Evolutionary conservation across 2,113 vertebrate genomes (phyloP).

Genomic region (Synchiropus splendidus): DNA sequence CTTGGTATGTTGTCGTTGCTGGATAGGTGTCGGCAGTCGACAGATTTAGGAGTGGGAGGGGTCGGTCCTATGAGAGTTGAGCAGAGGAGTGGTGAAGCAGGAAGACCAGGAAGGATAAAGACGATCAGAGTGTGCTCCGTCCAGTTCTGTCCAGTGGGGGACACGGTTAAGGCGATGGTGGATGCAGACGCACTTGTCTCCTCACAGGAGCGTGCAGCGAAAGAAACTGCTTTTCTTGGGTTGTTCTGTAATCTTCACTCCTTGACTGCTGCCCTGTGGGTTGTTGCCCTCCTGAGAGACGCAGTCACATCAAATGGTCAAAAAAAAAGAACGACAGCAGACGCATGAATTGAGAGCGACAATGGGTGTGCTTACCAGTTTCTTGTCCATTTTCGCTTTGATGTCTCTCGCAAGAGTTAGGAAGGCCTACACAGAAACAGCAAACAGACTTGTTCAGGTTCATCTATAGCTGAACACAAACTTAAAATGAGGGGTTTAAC

Average conservation of each 20-base stretch:
- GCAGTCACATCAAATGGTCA: neutral
- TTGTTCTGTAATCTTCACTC: constrained; percentile 86
- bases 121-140: constrained; percentile 69
- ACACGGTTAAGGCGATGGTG: constrained; percentile 69
- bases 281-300: constrained; percentile 83
- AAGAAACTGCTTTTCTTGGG: constrained; percentile 95
- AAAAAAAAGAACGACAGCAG: neutral
- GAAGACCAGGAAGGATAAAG: constrained; percentile 19
- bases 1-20: too few relatives aligned
- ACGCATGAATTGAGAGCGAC: neutral
- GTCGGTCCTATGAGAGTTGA: constrained; percentile 11
- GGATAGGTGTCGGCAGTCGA: too few relatives aligned
- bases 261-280: constrained; percentile 86
- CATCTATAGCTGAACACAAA: too few relatives aligned
- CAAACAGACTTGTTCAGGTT: neutral
- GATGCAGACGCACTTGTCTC: constrained; percentile 16
- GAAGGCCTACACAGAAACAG: constrained; percentile 75
- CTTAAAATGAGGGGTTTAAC: too few relatives aligned
- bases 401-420: constrained; percentile 96
- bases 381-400: constrained; percentile 99
- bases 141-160: constrained; percentile 69
- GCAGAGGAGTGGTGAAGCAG: constrained; percentile 3
- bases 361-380: constrained; percentile 75
- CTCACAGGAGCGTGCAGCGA: constrained; percentile 90
- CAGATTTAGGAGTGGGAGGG: neutral